Conservation (phyloP, 2,797 vertebrate species). For the Coregonus sp. region DNA sequence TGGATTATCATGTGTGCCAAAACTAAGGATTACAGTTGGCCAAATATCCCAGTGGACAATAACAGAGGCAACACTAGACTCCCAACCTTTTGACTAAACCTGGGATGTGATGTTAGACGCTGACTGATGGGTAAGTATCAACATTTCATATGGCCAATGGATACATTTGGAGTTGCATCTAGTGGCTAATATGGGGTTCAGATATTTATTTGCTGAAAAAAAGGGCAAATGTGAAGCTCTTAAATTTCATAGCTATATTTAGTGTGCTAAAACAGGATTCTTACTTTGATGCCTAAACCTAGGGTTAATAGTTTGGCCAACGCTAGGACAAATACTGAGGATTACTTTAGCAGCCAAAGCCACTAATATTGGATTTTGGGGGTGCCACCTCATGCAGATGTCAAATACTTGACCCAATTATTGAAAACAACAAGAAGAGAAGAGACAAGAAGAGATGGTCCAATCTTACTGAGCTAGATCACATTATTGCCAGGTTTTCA, state of each 20-base stretch:
- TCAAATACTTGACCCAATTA: not conserved
- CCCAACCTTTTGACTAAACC: not conserved
- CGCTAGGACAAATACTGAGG: not conserved
- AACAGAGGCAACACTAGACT: not conserved
- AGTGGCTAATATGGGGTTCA: not conserved
- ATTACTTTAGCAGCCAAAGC: not conserved
- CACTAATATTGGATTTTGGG: not conserved
- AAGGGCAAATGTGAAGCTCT: not conserved
- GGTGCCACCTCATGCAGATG: not conserved
- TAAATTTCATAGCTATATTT: not conserved
- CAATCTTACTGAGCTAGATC: not conserved
- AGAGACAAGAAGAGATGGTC: not conserved
- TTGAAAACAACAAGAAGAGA: not conserved
- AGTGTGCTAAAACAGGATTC: not conserved
- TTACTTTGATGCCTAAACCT: not conserved
- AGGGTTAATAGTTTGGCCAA: not conserved
- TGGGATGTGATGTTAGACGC: not conserved
- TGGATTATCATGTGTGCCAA: constrained; percentile 59
- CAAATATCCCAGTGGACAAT: not conserved
- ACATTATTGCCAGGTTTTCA: not conserved
- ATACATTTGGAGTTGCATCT: not conserved
- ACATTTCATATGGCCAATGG: not conserved
- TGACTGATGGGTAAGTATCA: not conserved
- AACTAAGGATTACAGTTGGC: constrained; percentile 45
- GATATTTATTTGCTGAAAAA: not conserved